Conservation (phyloP, 2,888 invertebrate species). For the Xestia sexstrigata region DNA sequence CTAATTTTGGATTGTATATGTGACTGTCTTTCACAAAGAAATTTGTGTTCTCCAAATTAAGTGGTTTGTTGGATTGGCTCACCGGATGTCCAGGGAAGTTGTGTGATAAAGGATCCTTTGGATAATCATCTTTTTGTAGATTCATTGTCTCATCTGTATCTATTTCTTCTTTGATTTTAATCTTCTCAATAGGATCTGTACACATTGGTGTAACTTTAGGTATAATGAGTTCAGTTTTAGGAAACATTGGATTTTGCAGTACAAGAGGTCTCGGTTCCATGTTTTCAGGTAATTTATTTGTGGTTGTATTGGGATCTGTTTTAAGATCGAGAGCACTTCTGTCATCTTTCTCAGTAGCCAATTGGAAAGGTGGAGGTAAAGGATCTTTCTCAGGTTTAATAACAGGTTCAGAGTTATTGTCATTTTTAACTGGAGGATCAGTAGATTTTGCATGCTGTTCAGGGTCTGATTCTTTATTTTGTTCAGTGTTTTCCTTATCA, state of each 20-base stretch:
- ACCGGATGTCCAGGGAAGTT: constrained; percentile 83
- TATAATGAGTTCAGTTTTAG: constrained; percentile 92
- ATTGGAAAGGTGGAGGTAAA: constrained; percentile 80
- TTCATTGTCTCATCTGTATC: constrained; percentile 86
- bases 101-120: constrained; percentile 87
- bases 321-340: constrained; percentile 84
- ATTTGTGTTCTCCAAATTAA: constrained; percentile 87
- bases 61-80: constrained; percentile 83
- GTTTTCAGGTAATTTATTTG: constrained; percentile 78
- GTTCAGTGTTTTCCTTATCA: constrained; percentile 84
- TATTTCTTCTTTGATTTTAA: constrained; percentile 89
- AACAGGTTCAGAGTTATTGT: constrained; percentile 77
- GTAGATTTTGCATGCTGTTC: constrained; percentile 79
- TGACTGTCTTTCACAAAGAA: constrained; percentile 88
- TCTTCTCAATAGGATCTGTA: constrained; percentile 86
- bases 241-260: constrained; percentile 79
- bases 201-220: constrained; percentile 91
- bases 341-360: constrained; percentile 82
- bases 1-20: constrained; percentile 85
- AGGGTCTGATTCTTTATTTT: constrained; percentile 81
- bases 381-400: constrained; percentile 85
- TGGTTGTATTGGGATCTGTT: constrained; percentile 76
- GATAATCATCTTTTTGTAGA: constrained; percentile 86
- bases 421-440: constrained; percentile 82
- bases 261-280: constrained; percentile 78